Conservation (phyloP, 2,113 vertebrate genomes). For the Polyodon spathula region DNA sequence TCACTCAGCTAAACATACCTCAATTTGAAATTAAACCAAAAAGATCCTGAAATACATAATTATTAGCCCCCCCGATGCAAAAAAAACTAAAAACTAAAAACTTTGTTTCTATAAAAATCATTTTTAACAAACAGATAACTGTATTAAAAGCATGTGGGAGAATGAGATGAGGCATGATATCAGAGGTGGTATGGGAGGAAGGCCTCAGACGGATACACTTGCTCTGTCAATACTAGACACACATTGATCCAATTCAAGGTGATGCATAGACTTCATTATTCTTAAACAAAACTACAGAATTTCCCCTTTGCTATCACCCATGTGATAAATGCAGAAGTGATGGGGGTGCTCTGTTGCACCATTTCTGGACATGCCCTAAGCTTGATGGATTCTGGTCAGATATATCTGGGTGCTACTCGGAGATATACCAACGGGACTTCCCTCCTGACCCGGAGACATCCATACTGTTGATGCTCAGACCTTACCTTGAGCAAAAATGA, state of each 20-base stretch:
- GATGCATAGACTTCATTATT: neutral
- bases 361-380: slow-evolving; percentile 3
- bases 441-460: too few relatives aligned
- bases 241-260: slow-evolving; percentile 1
- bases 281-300: slow-evolving; percentile 2
- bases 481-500: too few relatives aligned
- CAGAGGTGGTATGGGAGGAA: neutral
- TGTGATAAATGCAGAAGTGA: neutral
- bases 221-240: neutral
- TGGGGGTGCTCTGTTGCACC: neutral
- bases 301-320: neutral
- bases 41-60: too few relatives aligned
- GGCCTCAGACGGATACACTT: neutral
- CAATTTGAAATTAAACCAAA: too few relatives aligned
- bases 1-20: too few relatives aligned
- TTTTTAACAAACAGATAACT: too few relatives aligned
- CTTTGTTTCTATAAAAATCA: too few relatives aligned
- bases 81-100: too few relatives aligned
- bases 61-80: too few relatives aligned
- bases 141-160: neutral
- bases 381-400: neutral
- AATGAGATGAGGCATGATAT: neutral
- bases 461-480: too few relatives aligned
- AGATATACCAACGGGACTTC: too few relatives aligned
- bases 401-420: too few relatives aligned